phyloP scores from a whole-genome alignment of 2,113 vertebrate genomes.

The Arizona elegans region DNA sequence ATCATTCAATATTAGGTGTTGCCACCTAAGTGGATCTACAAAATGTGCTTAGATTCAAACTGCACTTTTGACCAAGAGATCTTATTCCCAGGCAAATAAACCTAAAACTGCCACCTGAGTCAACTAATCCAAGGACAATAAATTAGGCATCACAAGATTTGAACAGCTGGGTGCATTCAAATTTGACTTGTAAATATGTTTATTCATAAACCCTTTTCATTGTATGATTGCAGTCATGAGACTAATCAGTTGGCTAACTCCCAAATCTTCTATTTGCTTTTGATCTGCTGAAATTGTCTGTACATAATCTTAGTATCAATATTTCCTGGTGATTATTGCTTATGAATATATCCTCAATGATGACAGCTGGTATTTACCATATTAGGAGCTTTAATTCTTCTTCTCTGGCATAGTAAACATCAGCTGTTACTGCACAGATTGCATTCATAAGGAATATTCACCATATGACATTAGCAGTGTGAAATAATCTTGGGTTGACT shows the following conservation, averaged over 20 bases:
- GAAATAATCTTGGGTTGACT: background rate
- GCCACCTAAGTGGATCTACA: background rate
- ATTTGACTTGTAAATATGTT: background rate
- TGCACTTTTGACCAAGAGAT: background rate
- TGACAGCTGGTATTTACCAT: constrained; percentile 17
- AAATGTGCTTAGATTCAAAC: background rate
- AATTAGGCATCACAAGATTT: constrained; percentile 18
- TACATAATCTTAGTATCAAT: constrained; percentile 1
- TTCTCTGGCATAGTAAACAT: constrained; percentile 5
- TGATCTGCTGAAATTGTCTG: background rate
- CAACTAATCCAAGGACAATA: background rate
- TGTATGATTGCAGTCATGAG: background rate
- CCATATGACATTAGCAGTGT: background rate
- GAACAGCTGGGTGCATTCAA: background rate
- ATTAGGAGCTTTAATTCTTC: background rate
- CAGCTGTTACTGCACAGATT: constrained; percentile 8
- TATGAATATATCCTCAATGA: background rate
- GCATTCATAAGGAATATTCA: constrained; percentile 4
- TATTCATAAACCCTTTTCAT: background rate
- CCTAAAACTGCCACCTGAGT: background rate
- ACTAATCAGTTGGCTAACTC: background rate
- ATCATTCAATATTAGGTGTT: background rate
- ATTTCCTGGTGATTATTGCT: constrained; percentile 9
- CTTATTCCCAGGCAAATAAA: background rate
- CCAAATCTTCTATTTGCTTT: background rate